Evolutionary conservation across 2,113 vertebrate genomes (phyloP), one percentile per base, ranked within the genome.

Genomic region (Theristicus caerulescens): DNA sequence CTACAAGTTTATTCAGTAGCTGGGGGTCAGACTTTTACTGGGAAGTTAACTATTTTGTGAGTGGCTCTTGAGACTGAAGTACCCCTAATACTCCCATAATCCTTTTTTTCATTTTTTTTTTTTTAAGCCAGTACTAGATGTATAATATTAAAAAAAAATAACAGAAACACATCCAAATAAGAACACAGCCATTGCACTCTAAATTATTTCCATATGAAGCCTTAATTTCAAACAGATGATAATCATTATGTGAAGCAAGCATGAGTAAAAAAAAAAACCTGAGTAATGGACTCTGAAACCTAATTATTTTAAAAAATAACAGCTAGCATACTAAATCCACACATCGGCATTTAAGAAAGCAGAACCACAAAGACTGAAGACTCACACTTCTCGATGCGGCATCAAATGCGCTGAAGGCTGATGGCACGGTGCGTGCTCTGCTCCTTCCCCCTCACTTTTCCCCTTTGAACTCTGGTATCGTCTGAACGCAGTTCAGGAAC

Each of bases 351-450:
- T 66, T 64, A 36, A 55, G 55, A 58, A 83, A 70, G 40, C 1
- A 1, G 18, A 52, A 67, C 34, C 31, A 69, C 0, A 0, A 27
- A 49, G 62, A 59, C 61, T 8, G 32, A 89, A 76, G 55, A 11
- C 40, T 91, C 34, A 6, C 1, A 3, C 29, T 67, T 42, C 77
- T 54, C 14, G 2, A 5, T 0, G 0, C 6, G 5, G 52, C 52
- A 14, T 40, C 1, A 3, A n/a, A 36, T 1, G 4, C 1, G 1
- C n/a, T 8, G 10, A 18, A 40, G 40, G 21, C 61, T 24, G 40
- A 34, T 9, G 40, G 67, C 62, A 82, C 1, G 2, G 54, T 4
- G 1, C 3, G 2, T 8, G 18, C 40, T 90, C 55, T 21, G 25
- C 24, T 0, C 88, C 58, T 52, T 69, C 38, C 36, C 29, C 47